phyloP scores from a whole-genome alignment of 1,140 invertebrate species.

The Periplaneta americana region DNA sequence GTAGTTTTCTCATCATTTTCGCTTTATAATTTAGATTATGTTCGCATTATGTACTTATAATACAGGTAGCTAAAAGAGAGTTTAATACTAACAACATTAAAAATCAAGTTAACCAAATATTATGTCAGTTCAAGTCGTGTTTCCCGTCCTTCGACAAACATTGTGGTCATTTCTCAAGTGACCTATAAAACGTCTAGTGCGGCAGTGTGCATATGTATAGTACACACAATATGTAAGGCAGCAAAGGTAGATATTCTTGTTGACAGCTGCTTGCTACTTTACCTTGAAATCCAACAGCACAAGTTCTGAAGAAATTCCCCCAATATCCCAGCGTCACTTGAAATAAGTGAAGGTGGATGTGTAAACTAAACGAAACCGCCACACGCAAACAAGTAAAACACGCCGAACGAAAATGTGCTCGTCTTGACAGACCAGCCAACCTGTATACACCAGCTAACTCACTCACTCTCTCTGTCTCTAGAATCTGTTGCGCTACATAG shows the following conservation, averaged over 20 bases:
- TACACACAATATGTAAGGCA: neutral
- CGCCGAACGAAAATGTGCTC: no score
- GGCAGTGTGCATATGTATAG: neutral
- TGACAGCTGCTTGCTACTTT: neutral
- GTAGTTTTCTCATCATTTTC: no score
- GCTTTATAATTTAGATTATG: no score
- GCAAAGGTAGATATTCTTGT: neutral
- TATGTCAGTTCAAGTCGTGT: no score
- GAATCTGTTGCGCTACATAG: neutral
- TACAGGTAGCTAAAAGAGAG: no score
- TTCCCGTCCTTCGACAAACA: no score
- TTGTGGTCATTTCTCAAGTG: neutral
- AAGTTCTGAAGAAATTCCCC: neutral
- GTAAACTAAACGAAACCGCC: neutral
- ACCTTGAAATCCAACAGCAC: neutral
- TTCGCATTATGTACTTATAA: no score
- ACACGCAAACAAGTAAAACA: neutral
- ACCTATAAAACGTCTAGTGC: neutral
- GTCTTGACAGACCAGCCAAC: neutral
- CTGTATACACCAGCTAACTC: neutral
- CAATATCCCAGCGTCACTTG: no score
- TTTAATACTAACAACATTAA: no score
- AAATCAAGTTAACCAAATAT: no score
- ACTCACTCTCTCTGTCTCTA: neutral
- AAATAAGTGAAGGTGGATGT: neutral